Evolutionary conservation across 2,888 invertebrate genomes (phyloP), one percentile per base, ranked within the genome.

Genomic region (Argyresthia goedartella): DNA sequence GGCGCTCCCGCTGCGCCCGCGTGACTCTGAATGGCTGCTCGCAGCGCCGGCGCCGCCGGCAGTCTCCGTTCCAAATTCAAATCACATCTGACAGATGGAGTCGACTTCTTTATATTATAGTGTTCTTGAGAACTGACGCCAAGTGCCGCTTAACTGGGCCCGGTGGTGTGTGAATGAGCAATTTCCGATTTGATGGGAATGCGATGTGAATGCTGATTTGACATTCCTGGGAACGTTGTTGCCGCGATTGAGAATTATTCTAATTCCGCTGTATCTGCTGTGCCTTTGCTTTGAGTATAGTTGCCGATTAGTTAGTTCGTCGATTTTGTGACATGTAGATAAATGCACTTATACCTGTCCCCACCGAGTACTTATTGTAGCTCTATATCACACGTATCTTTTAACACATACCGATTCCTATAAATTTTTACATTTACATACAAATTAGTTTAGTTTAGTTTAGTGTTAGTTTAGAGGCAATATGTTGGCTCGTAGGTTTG

Each of bases 101-200:
- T 67, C 67, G 72, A 72, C 71, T 71, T 70, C 67, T 72, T 69
- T 64, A 63, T 63, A 55, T 69, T 64, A 63, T 63, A 55, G 56
- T 54, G 64, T 65, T 72, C 73, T 73, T 67, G 71, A 73, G 72
- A 72, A 72, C 53, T 48, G 44, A 13, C 33, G 44, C 43, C 11
- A 65, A 69, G 66, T 71, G 70, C 59, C 65, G 67, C 67, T 62
- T 67, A 65, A 69, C 62, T 66, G 70, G 67, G 66, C 55, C 58
- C 71, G 70, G 49, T 69, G 60, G 67, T 67, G 78, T 79, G 78
- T 84, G 82, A 84, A 82, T 76, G 79, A 74, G 74, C 84, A 82
- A 82, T 84, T 81, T 64, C 64, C 59, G 56, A 61, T 64, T 61
- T 69, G 76, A 74, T 82, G 81, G 78, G 81, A 82, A 81, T 57